These are phyloP conservation scores for Andricus curvator DNA, from an alignment of 2,888 invertebrate species.

Conservation along the genomic window DNA sequence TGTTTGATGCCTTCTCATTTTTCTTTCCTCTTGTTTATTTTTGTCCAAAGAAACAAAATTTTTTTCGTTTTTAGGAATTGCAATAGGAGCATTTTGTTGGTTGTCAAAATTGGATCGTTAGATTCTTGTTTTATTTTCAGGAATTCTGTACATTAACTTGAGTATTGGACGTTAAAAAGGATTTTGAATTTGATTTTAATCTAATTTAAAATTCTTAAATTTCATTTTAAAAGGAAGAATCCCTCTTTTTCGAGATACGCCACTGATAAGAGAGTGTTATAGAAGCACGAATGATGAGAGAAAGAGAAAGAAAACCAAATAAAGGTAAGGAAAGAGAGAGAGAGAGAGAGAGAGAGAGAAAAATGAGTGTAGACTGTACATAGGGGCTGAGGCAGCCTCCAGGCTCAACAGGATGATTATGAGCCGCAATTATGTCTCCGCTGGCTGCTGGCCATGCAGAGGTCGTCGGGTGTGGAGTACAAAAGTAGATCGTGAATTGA, in stretches of 20 bases:
- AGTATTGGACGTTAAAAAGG: too few relatives aligned
- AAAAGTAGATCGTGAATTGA: slow-evolving; percentile 51
- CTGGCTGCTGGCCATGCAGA: slow-evolving; percentile 67
- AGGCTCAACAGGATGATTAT: slow-evolving; percentile 70
- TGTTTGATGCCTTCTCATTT: too few relatives aligned
- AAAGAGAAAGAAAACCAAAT: slow-evolving; percentile 38
- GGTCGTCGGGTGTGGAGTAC: slow-evolving; percentile 65
- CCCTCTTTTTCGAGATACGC: slow-evolving; percentile 7
- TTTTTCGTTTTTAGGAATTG: too few relatives aligned
- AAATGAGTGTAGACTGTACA: slow-evolving; percentile 48
- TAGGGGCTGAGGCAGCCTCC: slow-evolving; percentile 53
- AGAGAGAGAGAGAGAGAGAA: slow-evolving; percentile 44
- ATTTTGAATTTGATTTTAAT: too few relatives aligned
- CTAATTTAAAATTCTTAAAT: too few relatives aligned
- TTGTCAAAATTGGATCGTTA: too few relatives aligned
- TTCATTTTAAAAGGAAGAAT: neutral
- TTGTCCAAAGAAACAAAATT: too few relatives aligned
- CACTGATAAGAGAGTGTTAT: slow-evolving; percentile 20
- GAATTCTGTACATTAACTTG: too few relatives aligned
- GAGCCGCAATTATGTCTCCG: slow-evolving; percentile 75
- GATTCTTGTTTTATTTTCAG: too few relatives aligned
- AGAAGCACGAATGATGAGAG: slow-evolving; percentile 20
- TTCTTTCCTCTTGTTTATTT: too few relatives aligned
- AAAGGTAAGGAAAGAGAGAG: slow-evolving; percentile 45
- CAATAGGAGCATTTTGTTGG: too few relatives aligned